A percentile compares a stretch with the other conserved stretches of the same genome.
phyloP scores from a whole-genome alignment of 2,797 vertebrate species.

The Microctenopoma stevenorrisi region DNA sequence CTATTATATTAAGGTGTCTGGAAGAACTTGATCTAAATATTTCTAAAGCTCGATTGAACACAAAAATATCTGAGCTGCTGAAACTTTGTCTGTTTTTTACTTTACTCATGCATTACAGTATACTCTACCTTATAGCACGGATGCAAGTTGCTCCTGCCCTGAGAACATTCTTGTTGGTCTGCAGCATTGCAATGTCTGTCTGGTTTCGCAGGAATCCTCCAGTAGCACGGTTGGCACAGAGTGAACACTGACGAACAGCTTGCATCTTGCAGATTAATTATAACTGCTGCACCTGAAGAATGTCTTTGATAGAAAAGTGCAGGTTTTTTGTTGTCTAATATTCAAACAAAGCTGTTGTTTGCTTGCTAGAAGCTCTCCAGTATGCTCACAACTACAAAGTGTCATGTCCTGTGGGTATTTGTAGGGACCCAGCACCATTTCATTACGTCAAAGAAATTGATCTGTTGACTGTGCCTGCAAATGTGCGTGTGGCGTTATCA shows the following conservation, averaged over 20 bases:
- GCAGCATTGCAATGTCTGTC: conserved; percentile 66
- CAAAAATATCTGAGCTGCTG: background rate
- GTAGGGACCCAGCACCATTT: conserved; percentile 31
- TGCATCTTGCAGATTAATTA: conserved; percentile 65
- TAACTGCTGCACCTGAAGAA: conserved; percentile 5
- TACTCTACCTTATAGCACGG: conserved; percentile 69
- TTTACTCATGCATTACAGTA: background rate
- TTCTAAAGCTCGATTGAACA: no score
- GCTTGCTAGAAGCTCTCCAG: conserved; percentile 12
- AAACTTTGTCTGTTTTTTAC: background rate
- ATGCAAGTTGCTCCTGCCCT: conserved; percentile 64
- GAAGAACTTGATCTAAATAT: no score
- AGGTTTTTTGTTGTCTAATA: background rate
- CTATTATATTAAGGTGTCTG: no score
- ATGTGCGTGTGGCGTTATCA: conserved; percentile 68
- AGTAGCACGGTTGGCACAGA: conserved; percentile 51
- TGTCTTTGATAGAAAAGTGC: background rate
- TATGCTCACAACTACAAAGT: conserved; percentile 23
- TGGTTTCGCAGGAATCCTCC: conserved; percentile 66
- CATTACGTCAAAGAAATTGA: conserved; percentile 74
- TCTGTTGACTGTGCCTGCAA: conserved; percentile 68
- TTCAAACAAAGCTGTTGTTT: background rate
- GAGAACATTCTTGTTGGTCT: conserved; percentile 60
- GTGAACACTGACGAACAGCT: conserved; percentile 67
- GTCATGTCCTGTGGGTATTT: conserved; percentile 60